Evolutionary conservation across 2,113 vertebrate genomes (phyloP), one percentile per base, ranked within the genome.

Genomic region (Patagioenas fasciata): DNA sequence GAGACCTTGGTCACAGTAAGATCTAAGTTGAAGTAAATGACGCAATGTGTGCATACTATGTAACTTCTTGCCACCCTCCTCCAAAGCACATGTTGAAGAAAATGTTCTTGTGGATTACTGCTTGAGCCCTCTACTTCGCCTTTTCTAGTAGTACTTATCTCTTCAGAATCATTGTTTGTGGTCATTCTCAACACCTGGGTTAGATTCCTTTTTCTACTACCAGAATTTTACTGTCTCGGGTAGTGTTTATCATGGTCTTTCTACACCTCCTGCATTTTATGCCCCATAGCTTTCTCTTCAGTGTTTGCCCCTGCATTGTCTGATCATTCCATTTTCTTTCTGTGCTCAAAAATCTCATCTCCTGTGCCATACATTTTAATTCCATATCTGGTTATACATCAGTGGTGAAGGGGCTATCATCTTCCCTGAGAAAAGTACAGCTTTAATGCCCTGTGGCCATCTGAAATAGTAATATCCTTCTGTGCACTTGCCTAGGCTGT

Each of bases 21-120:
- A 31, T 40, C 23, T 44, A 56, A 48, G 5, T 20, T 50, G n/a
- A 65, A 64, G 29, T 17, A 36, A 83, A 80, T 15, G 13, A 65
- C 0, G 6, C 0, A 0, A 6, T 13, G 32, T 32, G 17, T 26
- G 7, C 9, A 4, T 29, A 32, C 23, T 23, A 3, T 23, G 42
- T 19, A 67, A 13, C 34, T 54, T 91, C n/a, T 93, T 53, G 48
- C 8, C 48, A 74, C 28, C 10, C 32, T 36, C 11, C 16, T 81
- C 9, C 36, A 14, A 79, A 67, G 11, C 29, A 15, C 9, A 4
- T 3, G 2, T 13, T 64, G 40, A 92, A 64, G 51, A 31, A 6
- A 31, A 66, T 50, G 25, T 13, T 77, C 58, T 66, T 57, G 23
- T 42, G 15, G 36, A 60, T 60, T 32, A 23, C 31, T 56, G 2